Conservation (phyloP, 2,113 vertebrate genomes). For the Octodon degus region DNA sequence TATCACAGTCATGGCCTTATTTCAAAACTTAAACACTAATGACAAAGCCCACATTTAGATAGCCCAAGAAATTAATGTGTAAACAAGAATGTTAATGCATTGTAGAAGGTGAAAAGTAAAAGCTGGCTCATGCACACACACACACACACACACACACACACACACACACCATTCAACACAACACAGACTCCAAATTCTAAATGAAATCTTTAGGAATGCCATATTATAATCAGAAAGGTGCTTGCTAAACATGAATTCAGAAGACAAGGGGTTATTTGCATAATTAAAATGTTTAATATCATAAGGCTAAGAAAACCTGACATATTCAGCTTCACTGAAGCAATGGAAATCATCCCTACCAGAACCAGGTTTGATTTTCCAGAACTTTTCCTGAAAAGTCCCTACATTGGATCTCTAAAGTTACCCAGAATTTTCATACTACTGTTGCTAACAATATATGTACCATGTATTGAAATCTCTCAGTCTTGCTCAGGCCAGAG, state of each 20-base stretch:
- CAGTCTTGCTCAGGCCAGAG: background rate
- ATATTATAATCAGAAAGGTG: conserved; percentile 33
- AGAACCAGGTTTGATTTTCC: background rate
- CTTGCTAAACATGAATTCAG: conserved; percentile 14
- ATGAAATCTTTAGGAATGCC: background rate
- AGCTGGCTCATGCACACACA: background rate
- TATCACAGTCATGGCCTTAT: background rate
- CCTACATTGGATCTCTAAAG: no score
- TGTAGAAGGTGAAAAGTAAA: background rate
- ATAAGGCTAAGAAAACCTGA: background rate
- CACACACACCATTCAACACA: background rate
- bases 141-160: no score
- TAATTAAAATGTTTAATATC: conserved; percentile 27
- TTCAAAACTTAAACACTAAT: background rate
- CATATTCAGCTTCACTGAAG: background rate
- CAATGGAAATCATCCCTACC: background rate
- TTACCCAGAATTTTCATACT: background rate
- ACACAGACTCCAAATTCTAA: conserved; percentile 10
- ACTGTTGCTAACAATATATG: background rate
- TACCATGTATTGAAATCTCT: background rate
- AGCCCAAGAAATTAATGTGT: background rate
- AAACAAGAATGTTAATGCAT: background rate
- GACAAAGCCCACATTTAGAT: background rate
- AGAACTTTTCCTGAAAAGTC: background rate
- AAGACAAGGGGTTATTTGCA: background rate